These are phyloP conservation scores for Scomber japonicus DNA, from an alignment of 2,113 vertebrate species.

Conservation along the genomic window DNA sequence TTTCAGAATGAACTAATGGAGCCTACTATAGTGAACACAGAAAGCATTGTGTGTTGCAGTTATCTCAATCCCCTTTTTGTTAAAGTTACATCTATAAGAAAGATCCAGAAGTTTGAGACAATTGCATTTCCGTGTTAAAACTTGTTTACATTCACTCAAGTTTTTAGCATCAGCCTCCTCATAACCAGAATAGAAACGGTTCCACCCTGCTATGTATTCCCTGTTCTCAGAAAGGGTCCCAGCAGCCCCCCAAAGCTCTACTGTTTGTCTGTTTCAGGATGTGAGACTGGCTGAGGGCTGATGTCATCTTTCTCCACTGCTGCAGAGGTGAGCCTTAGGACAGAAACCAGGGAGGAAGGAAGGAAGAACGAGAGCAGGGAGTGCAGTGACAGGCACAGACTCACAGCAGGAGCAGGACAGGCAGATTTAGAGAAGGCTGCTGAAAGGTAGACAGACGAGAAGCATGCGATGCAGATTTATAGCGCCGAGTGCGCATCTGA, in stretches of 20 bases:
- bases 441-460: constrained; percentile 64
- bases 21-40: not conserved
- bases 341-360: constrained; percentile 66
- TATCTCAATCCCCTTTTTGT: not conserved
- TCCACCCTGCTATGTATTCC: not conserved
- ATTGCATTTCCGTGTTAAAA: not conserved
- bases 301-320: constrained; percentile 77
- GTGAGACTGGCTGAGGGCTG: constrained; percentile 71
- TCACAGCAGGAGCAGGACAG: constrained; percentile 34
- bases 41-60: not conserved
- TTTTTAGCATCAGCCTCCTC: not conserved
- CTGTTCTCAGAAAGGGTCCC: constrained; percentile 36
- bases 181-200: constrained; percentile 6
- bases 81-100: not conserved
- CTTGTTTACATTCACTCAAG: constrained; percentile 12
- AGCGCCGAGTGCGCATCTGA: constrained; percentile 41
- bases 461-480: constrained; percentile 68
- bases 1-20: not conserved
- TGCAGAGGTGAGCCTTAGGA: constrained; percentile 80
- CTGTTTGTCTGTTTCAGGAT: constrained; percentile 75
- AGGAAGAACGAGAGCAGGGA: constrained; percentile 52
- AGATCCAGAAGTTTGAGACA: not conserved
- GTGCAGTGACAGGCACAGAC: constrained; percentile 40
- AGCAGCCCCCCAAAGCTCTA: constrained; percentile 38
- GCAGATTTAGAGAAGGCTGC: constrained; percentile 52